Percentiles rank a stretch among this genome's conserved stretches.
These are phyloP conservation scores for Pleuronectes platessa DNA, from an alignment of 2,113 vertebrate genomes.

Conservation along the genomic window DNA sequence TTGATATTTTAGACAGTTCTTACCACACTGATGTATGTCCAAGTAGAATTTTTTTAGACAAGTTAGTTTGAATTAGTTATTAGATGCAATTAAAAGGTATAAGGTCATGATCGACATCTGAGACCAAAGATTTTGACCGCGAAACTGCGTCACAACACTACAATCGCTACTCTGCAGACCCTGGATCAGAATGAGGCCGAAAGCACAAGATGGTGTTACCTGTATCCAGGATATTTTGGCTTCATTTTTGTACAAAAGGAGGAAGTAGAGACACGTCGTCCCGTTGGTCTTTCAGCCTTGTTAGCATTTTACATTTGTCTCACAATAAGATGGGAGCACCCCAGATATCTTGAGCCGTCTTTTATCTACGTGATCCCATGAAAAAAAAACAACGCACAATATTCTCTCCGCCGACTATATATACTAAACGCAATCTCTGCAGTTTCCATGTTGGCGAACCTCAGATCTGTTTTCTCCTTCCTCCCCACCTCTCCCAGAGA, in stretches of 20 bases:
- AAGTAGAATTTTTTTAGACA: no score
- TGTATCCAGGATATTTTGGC: no score
- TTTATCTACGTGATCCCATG: constrained; percentile 41
- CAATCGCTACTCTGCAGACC: neutral
- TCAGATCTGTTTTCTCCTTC: constrained; percentile 63
- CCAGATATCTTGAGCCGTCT: constrained; percentile 35
- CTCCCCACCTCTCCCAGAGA: constrained; percentile 61
- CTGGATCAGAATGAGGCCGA: no score
- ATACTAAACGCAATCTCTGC: constrained; percentile 59
- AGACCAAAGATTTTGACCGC: no score
- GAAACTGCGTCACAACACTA: neutral
- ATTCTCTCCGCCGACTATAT: neutral
- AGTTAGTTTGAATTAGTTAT: no score
- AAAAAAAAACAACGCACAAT: constrained; percentile 27
- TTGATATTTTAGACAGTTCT: no score
- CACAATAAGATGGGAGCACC: constrained; percentile 32
- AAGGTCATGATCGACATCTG: no score
- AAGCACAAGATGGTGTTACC: no score
- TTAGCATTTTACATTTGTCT: neutral
- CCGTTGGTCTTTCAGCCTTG: neutral
- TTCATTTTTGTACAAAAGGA: no score
- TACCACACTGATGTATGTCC: no score
- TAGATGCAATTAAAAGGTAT: no score
- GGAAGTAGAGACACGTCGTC: no score
- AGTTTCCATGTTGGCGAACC: constrained; percentile 66